Evolutionary conservation across 2,888 invertebrate genomes (phyloP).

Genomic region (Agriopis leucophaearia): DNA sequence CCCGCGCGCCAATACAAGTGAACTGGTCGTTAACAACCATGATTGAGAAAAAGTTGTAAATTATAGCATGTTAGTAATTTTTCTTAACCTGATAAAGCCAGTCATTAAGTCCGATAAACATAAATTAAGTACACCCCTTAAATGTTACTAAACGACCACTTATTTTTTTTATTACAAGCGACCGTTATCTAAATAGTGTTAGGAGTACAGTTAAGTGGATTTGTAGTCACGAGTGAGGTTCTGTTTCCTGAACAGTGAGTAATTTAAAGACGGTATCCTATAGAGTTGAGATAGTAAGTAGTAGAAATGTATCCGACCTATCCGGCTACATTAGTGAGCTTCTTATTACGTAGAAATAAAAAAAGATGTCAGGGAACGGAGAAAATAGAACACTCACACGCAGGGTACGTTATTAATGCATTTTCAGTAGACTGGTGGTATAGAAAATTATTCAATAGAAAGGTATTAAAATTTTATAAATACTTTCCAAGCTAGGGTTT

Average conservation of each 20-base stretch:
- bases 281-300: constrained; percentile 8
- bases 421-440: too few relatives aligned
- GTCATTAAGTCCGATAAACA: constrained; percentile 66
- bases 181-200: constrained; percentile 77
- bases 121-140: constrained; percentile 67
- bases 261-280: constrained; percentile 71
- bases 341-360: neutral
- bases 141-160: constrained; percentile 58
- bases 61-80: neutral
- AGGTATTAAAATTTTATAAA: too few relatives aligned
- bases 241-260: constrained; percentile 79
- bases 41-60: too few relatives aligned
- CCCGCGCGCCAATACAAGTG: too few relatives aligned
- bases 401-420: too few relatives aligned
- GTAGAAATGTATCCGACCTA: neutral
- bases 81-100: constrained; percentile 6
- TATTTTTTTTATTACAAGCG: constrained; percentile 64
- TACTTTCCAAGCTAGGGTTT: too few relatives aligned
- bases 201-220: constrained; percentile 77
- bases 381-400: too few relatives aligned
- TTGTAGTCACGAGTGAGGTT: constrained; percentile 74
- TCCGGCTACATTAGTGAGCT: constrained; percentile 5
- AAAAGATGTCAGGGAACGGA: too few relatives aligned
- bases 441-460: too few relatives aligned
- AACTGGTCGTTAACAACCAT: too few relatives aligned